Percentiles rank a stretch among this genome's conserved stretches.
These are phyloP conservation scores for Dicrurus megarhynchus DNA, from an alignment of 2,113 vertebrate species.

Conservation along the genomic window DNA sequence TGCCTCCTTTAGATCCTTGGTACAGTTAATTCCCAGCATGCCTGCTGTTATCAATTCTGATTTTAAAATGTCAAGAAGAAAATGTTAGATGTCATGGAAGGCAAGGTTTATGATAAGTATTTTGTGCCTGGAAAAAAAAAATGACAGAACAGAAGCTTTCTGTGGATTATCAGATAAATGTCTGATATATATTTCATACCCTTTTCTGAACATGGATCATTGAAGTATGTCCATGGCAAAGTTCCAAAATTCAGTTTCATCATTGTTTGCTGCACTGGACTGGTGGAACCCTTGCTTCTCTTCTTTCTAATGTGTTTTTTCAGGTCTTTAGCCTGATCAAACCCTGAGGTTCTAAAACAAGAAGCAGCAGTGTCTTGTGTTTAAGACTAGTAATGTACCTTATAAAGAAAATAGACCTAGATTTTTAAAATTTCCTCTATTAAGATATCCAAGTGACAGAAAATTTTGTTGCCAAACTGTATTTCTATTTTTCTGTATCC, in stretches of 20 bases:
- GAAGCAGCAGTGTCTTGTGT: not conserved
- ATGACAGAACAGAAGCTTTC: not conserved
- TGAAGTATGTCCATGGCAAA: not conserved
- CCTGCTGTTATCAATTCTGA: not conserved
- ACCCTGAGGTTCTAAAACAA: not conserved
- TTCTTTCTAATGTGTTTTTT: not conserved
- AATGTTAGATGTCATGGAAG: not conserved
- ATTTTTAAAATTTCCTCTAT: not conserved
- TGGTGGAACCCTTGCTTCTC: not conserved
- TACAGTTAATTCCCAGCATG: not conserved
- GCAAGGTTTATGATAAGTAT: not conserved
- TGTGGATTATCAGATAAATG: not conserved
- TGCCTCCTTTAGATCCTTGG: not conserved
- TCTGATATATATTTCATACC: not conserved
- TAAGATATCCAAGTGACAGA: not conserved
- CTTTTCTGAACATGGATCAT: not conserved
- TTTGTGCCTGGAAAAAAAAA: not conserved
- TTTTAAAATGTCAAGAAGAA: not conserved
- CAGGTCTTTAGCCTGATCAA: not conserved
- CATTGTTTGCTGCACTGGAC: not conserved
- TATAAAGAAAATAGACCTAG: not conserved
- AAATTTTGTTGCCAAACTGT: not conserved
- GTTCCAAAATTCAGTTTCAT: not conserved
- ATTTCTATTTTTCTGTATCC: not conserved
- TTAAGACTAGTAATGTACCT: not conserved